Percentiles rank a stretch among this genome's conserved stretches.
phyloP scores from a whole-genome alignment of 2,797 vertebrate genomes.

The Echiichthys vipera region DNA sequence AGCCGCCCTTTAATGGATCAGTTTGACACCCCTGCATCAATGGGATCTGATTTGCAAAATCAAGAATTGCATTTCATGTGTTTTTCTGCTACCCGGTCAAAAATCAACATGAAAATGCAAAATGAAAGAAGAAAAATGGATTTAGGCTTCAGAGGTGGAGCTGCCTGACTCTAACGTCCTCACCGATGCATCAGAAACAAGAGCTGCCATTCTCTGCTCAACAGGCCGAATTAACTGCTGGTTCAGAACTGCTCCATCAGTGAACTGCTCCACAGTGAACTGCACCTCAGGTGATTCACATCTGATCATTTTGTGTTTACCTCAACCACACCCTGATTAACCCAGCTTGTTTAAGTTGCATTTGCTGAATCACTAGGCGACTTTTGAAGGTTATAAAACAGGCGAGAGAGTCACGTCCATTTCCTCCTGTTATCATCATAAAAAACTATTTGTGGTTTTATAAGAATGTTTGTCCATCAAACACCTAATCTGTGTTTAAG shows the following conservation, averaged over 20 bases:
- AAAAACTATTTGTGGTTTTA: slow-evolving; percentile 18
- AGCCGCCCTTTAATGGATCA: too few species aligned
- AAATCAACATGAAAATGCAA: too few species aligned
- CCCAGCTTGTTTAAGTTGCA: slow-evolving; percentile 10
- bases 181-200: background rate
- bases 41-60: too few species aligned
- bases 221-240: background rate
- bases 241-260: slow-evolving; percentile 3
- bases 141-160: too few species aligned
- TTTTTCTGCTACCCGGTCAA: too few species aligned
- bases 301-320: slow-evolving; percentile 13
- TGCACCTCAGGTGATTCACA: slow-evolving; percentile 30
- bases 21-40: too few species aligned
- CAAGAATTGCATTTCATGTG: too few species aligned
- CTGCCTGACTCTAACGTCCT: background rate
- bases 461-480: slow-evolving; percentile 18
- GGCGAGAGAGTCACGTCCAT: background rate
- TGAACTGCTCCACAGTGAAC: slow-evolving; percentile 1
- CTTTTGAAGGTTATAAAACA: slow-evolving; percentile 15
- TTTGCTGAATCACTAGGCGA: slow-evolving; percentile 54
- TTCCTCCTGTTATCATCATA: slow-evolving; percentile 13
- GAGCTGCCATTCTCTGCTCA: background rate
- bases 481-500: slow-evolving; percentile 17
- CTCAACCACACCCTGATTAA: slow-evolving; percentile 43
- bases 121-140: too few species aligned